These are phyloP conservation scores for Halocynthia aurantium DNA, from an alignment of 23 tunicate species.

Conservation along the genomic window DNA sequence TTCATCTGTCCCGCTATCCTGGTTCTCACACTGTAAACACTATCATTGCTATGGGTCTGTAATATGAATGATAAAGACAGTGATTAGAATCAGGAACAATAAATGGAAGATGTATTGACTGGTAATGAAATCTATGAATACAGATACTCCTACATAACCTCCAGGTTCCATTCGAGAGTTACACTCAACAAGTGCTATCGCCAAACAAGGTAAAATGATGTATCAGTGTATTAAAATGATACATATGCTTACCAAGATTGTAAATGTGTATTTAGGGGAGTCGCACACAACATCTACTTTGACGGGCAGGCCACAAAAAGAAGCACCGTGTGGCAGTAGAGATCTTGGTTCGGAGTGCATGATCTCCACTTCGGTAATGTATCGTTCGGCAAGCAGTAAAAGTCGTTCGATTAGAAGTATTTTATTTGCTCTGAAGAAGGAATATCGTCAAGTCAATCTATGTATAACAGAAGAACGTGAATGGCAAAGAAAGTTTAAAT, in stretches of 20 bases:
- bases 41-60: slow-evolving; percentile 66
- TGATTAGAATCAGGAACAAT: too few species aligned
- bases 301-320: slow-evolving; percentile 56
- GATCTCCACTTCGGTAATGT: slow-evolving; percentile 58
- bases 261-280: slow-evolving; percentile 25
- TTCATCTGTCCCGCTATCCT: slow-evolving; percentile 33
- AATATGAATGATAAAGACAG: background rate
- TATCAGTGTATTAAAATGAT: background rate
- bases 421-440: slow-evolving; percentile 25
- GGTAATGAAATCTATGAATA: background rate
- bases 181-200: too few species aligned
- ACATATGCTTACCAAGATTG: slow-evolving; percentile 12
- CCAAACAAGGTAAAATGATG: too few species aligned
- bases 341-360: slow-evolving; percentile 39
- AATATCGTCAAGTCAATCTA: background rate
- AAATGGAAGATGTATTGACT: background rate
- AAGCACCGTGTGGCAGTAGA: slow-evolving; percentile 72
- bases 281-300: slow-evolving; percentile 42
- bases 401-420: slow-evolving; percentile 53
- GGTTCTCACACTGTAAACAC: slow-evolving; percentile 32
- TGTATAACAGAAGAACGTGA: background rate
- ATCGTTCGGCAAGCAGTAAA: slow-evolving; percentile 39
- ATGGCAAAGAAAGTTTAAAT: background rate
- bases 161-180: too few species aligned
- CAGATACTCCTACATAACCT: background rate